These are phyloP conservation scores for Patiria pectinifera DNA, from an alignment of 53 echinoderm and acorn worm genomes.

Conservation along the genomic window DNA sequence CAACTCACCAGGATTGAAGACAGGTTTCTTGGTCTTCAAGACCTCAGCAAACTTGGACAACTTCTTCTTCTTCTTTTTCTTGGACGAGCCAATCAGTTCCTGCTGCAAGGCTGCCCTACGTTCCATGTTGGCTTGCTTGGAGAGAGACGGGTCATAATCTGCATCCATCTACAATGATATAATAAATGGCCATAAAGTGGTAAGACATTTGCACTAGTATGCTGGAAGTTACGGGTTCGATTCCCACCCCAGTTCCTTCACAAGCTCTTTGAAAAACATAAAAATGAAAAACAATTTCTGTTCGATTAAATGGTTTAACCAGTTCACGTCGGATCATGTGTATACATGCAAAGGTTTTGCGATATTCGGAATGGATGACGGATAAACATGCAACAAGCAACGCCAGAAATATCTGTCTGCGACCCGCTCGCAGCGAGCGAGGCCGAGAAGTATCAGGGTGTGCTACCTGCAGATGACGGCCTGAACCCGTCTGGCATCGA, in stretches of 20 bases:
- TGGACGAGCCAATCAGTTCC: conserved; percentile 30
- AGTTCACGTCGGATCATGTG: too few relatives aligned
- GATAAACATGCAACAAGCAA: too few relatives aligned
- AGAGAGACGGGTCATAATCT: conserved; percentile 76
- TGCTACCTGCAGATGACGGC: too few relatives aligned
- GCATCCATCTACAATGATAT: conserved; percentile 79
- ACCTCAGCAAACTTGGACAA: conserved; percentile 80
- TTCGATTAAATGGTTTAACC: too few relatives aligned
- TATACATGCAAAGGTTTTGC: too few relatives aligned
- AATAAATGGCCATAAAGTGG: background rate
- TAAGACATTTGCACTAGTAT: background rate
- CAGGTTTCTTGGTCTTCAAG: conserved; percentile 80
- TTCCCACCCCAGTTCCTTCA: background rate
- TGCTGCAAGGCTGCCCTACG: conserved; percentile 35
- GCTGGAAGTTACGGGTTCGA: background rate
- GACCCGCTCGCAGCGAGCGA: too few relatives aligned
- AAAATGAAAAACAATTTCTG: too few relatives aligned
- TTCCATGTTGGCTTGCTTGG: conserved; percentile 59
- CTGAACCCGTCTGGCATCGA: too few relatives aligned
- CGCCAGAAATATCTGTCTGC: too few relatives aligned
- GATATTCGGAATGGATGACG: too few relatives aligned
- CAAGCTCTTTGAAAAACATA: background rate
- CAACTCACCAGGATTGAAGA: conserved; percentile 88
- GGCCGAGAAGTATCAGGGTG: too few relatives aligned
- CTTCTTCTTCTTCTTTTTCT: conserved; percentile 69